Base-by-base conservation (phyloP, 2,888 invertebrate genomes). In the Xanthia togata region DNA sequence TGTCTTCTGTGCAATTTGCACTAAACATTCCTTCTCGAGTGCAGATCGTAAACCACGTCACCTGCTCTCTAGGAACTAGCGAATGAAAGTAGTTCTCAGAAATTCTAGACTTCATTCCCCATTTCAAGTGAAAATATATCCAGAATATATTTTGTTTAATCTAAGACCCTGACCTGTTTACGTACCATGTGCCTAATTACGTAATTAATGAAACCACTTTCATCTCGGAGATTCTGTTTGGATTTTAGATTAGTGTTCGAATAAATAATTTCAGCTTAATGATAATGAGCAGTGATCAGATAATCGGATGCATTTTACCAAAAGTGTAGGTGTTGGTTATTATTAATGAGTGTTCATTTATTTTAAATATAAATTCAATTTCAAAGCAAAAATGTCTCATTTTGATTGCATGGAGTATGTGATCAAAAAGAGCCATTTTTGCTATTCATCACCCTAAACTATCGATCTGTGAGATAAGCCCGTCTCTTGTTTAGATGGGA, bases 11-110 rank as follows among this genome's bases (percentile, higher is more conserved):
- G 89, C 91, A 91, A 91, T 92, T 93, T 92, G 89, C 91, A 91
- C 90, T 87, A 90, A 90, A 90, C 90, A 92, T 93, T 92, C 90
- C 91, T 91, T 79, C 88, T 84, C 89, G 90, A 88, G 89, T 90
- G 91, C 89, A 90, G 84, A 89, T 91, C 91, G 91, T 94, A 94
- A 93, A 94, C 89, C 89, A 91, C 86, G 90, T 90, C 88, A 85
- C 88, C 88, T 88, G 85, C 74, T 83, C 83, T 85, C 85, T 78
- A 75, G 82, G 79, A 88, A 83, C 86, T 84, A 84, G 78, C 85
- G 78, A 81, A 81, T 76, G 82, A 83, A 83, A 85, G 84, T 86
- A 88, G 75, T 85, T 89, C 79, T 77, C 75, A 68, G 78, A 88
- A 85, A 86, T 87, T 87, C 84, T 82, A 90, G 83, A 81, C 83